Conservation (phyloP, 2,797 vertebrate species). For the Artibeus jamaicensis region DNA sequence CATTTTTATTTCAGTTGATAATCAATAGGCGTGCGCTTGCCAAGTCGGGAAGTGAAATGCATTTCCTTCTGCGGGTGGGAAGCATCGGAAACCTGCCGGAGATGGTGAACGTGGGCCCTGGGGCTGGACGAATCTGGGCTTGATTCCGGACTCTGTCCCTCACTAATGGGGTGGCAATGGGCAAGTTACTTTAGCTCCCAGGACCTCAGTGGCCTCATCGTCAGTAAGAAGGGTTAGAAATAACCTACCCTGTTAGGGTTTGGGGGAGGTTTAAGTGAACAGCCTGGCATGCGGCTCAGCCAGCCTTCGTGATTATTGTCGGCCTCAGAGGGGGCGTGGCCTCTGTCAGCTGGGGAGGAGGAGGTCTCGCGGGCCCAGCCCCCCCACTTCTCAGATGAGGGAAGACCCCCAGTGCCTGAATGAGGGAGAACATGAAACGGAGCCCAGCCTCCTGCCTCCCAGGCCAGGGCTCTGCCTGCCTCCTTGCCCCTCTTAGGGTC, state of each 20-base stretch:
- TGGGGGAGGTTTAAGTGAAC: background rate
- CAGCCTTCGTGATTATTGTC: rapidly evolving
- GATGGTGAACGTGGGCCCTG: too few relatives aligned
- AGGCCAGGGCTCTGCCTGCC: background rate
- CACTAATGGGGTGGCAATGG: rapidly evolving
- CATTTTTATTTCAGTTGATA: background rate
- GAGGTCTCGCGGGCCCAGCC: background rate
- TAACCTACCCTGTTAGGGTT: background rate
- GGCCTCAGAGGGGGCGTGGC: background rate
- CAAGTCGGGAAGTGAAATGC: background rate
- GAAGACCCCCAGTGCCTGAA: background rate
- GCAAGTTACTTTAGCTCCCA: background rate
- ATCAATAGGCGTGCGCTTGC: background rate
- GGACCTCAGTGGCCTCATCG: background rate
- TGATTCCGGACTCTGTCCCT: background rate
- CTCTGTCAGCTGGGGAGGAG: background rate
- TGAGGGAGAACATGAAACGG: background rate
- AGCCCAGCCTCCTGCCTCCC: background rate
- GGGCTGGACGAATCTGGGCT: background rate
- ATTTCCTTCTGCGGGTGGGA: background rate
- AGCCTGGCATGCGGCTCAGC: rapidly evolving
- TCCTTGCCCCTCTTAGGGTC: background rate
- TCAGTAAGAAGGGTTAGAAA: background rate
- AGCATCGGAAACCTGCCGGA: background rate
- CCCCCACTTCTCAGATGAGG: background rate